phyloP scores from a whole-genome alignment of 2,888 invertebrate genomes.

The Eilema griseolum region DNA sequence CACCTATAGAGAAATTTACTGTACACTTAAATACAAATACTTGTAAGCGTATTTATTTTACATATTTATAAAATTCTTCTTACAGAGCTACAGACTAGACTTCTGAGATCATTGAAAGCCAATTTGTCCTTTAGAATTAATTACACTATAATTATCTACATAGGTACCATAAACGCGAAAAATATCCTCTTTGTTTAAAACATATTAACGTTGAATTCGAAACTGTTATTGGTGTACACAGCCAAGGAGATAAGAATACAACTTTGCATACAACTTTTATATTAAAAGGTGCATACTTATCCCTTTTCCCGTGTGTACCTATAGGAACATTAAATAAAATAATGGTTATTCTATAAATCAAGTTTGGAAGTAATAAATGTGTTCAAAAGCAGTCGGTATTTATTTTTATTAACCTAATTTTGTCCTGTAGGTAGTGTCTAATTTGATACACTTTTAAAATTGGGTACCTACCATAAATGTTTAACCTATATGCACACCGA shows the following conservation, averaged over 20 bases:
- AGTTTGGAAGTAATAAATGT: no score
- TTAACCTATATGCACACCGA: background rate
- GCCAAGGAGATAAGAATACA: no score
- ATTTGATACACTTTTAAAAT: conserved; percentile 3
- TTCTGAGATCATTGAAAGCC: conserved; percentile 77
- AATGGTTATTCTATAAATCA: background rate
- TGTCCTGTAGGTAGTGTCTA: background rate
- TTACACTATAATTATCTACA: conserved; percentile 9
- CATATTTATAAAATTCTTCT: conserved; percentile 11
- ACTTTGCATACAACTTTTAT: background rate
- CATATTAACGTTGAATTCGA: background rate
- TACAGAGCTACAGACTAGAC: conserved; percentile 59
- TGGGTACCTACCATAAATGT: background rate
- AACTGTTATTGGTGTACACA: background rate
- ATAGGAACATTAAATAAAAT: no score
- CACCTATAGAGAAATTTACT: background rate
- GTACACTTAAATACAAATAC: background rate
- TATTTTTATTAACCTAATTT: no score
- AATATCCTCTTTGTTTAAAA: conserved; percentile 6
- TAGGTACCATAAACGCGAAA: conserved; percentile 14
- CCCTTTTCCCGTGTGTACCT: background rate
- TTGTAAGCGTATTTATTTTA: conserved; percentile 19
- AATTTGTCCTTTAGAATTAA: conserved; percentile 49
- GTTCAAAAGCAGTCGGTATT: no score
- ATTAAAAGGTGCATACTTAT: background rate